These are phyloP conservation scores for Hylomyscus alleni DNA, from an alignment of 2,797 vertebrate genomes.

Conservation along the genomic window DNA sequence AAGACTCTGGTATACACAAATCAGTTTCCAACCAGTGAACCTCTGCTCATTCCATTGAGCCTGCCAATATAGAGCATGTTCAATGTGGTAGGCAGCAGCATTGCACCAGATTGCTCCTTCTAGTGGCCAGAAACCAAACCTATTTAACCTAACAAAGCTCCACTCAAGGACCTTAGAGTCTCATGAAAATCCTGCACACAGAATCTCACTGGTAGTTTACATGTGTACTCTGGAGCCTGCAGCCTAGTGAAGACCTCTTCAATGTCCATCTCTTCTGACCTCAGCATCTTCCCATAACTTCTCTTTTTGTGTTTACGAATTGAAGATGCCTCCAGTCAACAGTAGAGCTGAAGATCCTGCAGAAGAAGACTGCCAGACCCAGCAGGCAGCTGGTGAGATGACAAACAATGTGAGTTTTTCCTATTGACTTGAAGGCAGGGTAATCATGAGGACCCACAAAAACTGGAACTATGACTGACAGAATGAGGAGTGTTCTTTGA, in stretches of 20 bases:
- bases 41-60: not conserved
- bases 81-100: too few species aligned
- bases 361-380: conserved; percentile 11
- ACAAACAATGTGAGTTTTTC: not conserved
- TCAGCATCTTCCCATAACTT: not conserved
- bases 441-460: conserved; percentile 22
- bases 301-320: not conserved
- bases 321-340: not conserved
- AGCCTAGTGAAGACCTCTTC: not conserved
- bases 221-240: not conserved
- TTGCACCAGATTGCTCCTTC: too few species aligned
- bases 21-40: not conserved
- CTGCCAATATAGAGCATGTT: not conserved
- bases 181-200: rapidly evolving
- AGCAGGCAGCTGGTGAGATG: not conserved
- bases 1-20: not conserved
- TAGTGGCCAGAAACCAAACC: rapidly evolving
- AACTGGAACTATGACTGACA: conserved; percentile 52
- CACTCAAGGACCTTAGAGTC: not conserved
- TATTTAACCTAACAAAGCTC: not conserved
- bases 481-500: conserved; percentile 44
- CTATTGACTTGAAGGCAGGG: not conserved
- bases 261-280: not conserved
- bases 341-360: not conserved
- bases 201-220: not conserved